Evolutionary conservation across 2,888 invertebrate species (phyloP), one percentile per base, ranked within the genome.

Genomic region (Diaphora mendica): DNA sequence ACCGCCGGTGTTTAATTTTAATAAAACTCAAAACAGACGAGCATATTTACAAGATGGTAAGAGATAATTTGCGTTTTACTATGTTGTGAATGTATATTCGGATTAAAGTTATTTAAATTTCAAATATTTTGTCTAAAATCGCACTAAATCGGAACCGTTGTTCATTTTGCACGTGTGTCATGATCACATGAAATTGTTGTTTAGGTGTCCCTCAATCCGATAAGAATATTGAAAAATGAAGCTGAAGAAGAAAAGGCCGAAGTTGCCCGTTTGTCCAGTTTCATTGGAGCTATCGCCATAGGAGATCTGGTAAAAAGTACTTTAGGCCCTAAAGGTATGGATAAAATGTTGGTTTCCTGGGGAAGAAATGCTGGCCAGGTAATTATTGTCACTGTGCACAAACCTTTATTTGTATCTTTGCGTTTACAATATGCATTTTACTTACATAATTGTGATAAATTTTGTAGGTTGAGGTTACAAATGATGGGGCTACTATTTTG

Each of bases 251-350:
- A 99, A 92, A 99, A 98, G 90, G 98, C 98, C 33, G 99, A 99
- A 94, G 98, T 98, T 88, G 99, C 99, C 87, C 98, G 99, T 76
- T 96, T 99, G 96, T 99, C 99, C 77, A 98, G 99, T 86, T 99
- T 99, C 91, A 98, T 99, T 82, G 99, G 99, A 71, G 99, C 99
- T 33, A 99, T 99, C 87, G 99, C 99, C 23, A 99, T 99, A 88
- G 99, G 99, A 48, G 99, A 99, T 94, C 96, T 99, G 83, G 98
- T 99, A 0, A 99, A 99, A 93, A 99, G 99, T 85, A 99, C 99
- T 9, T 96, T 99, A 44, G 99, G 99, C 8, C 99, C 99, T 0
- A 99, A 99, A 95, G 99, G 99, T 89, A 99, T 99, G 99, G 98
- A 98, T 89, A 98, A 98, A 95, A 98, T 99, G 79, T 94, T 99